Evolutionary conservation across 2,888 invertebrate genomes (phyloP), one percentile per base, ranked within the genome.

Genomic region (Meghimatium bilineatum): DNA sequence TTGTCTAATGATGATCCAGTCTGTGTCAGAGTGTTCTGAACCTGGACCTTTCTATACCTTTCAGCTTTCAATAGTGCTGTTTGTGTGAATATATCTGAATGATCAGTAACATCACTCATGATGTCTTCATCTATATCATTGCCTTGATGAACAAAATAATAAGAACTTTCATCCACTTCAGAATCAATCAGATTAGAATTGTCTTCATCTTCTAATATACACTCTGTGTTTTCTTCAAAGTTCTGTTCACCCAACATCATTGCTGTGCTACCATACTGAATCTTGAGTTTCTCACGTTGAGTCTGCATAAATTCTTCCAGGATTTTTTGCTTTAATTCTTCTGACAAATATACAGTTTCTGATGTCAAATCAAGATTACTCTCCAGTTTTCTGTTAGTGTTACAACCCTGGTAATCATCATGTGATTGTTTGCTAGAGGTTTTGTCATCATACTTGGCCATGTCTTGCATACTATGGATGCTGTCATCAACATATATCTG

Each of bases 1-100:
- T 89, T 84, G 38, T 86, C 77, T 29, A 90, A 60, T 8, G 90
- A 90, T 8, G 52, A 56, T n/a, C 88, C 86, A 38, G 91, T 90
- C 77, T 91, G 91, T 44, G 87, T 88, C 49, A 80, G 44, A 36
- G 83, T 69, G 74, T 88, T 86, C 29, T 78, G 81, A 17, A 85
- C 75, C 60, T 63, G 29, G 60, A 82, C 32, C 32, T 49, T 38
- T 29, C 38, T 69, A 10, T 44, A n/a, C 17, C n/a, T 63, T 56
- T 44, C 23, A 17, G n/a, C 0, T 60, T 36, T 52, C 17, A 56
- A 67, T 74, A 36, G 75, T 34, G 76, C 23, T 52, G 77, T 82
- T 56, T 82, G 82, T n/a, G 82, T 82, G 36, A 77, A 77, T n/a
- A 69, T 56, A 14, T 82, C 82, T 52, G 56, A 36, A 32, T 77